Evolutionary conservation across 2,888 invertebrate species (phyloP).

Genomic region (Phortica magna): DNA sequence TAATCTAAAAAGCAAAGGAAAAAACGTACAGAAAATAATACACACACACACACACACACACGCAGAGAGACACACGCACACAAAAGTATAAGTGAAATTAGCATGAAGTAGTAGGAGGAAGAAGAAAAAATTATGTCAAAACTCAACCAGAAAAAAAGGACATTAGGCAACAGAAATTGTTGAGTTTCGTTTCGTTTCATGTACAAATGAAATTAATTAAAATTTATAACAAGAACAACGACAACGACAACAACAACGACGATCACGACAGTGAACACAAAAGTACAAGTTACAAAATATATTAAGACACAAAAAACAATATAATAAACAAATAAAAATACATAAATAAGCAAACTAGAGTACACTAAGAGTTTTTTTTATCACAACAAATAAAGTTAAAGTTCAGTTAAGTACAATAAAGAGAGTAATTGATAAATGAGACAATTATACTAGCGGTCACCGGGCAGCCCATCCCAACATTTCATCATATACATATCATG

Average conservation of each 20-base stretch:
- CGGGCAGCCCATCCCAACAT: conserved; percentile 79
- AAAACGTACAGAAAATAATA: conserved; percentile 42
- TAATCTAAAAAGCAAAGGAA: conserved; percentile 41
- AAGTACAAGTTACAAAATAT: conserved; percentile 39
- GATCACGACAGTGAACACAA: conserved; percentile 42
- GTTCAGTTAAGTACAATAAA: conserved; percentile 60
- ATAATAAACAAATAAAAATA: conserved; percentile 56
- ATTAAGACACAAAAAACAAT: conserved; percentile 43
- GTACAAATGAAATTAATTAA: conserved; percentile 69
- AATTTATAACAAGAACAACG: conserved; percentile 50
- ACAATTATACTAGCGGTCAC: conserved; percentile 78
- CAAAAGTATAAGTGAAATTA: conserved; percentile 17
- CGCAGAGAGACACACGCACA: conserved; percentile 41
- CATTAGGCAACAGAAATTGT: conserved; percentile 68
- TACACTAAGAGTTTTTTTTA: conserved; percentile 33
- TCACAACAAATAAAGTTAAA: conserved; percentile 45
- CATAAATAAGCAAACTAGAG: conserved; percentile 44
- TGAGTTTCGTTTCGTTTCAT: conserved; percentile 62
- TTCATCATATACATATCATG: conserved; percentile 68
- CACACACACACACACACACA: conserved; percentile 59
- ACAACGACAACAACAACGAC: conserved; percentile 39
- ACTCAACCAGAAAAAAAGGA: conserved; percentile 19
- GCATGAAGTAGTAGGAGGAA: background rate
- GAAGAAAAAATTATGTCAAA: background rate
- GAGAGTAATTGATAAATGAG: conserved; percentile 70